These are phyloP conservation scores for Hedychridium roseum DNA, from an alignment of 2,888 invertebrate species.

Conservation along the genomic window DNA sequence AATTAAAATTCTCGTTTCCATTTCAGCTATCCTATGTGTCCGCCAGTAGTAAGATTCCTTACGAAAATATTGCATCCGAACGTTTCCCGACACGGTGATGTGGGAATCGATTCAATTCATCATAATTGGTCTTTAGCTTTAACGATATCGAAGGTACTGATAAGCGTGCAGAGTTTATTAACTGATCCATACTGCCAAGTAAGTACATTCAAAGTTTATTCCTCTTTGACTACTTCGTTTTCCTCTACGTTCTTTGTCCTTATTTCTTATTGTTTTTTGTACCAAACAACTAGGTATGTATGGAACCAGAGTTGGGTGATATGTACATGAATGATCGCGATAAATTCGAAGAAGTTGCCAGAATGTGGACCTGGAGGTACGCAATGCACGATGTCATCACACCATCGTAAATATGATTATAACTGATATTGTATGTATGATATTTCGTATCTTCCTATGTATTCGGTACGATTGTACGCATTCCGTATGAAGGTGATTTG, in stretches of 20 bases:
- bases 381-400: constrained; percentile 79
- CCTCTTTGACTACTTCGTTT: background rate
- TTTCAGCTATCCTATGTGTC: constrained; percentile 84
- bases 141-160: constrained; percentile 87
- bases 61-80: constrained; percentile 95
- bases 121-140: constrained; percentile 96
- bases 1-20: background rate
- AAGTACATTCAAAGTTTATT: constrained; percentile 40
- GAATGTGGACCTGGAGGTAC: constrained; percentile 90
- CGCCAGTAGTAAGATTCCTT: constrained; percentile 90
- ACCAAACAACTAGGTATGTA: constrained; percentile 75
- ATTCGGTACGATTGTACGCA: too few species aligned
- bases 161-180: constrained; percentile 86
- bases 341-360: constrained; percentile 82
- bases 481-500: too few species aligned
- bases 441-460: too few species aligned
- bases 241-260: background rate
- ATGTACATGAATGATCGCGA: constrained; percentile 78
- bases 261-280: constrained; percentile 12
- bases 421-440: background rate
- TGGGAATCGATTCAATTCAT: constrained; percentile 93
- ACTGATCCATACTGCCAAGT: constrained; percentile 91
- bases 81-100: constrained; percentile 93
- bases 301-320: constrained; percentile 86
- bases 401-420: constrained; percentile 36